Percentiles rank a stretch among this genome's conserved stretches.
Evolutionary conservation across 2,888 invertebrate genomes (phyloP).

Genomic region (Parochlus steinenii): DNA sequence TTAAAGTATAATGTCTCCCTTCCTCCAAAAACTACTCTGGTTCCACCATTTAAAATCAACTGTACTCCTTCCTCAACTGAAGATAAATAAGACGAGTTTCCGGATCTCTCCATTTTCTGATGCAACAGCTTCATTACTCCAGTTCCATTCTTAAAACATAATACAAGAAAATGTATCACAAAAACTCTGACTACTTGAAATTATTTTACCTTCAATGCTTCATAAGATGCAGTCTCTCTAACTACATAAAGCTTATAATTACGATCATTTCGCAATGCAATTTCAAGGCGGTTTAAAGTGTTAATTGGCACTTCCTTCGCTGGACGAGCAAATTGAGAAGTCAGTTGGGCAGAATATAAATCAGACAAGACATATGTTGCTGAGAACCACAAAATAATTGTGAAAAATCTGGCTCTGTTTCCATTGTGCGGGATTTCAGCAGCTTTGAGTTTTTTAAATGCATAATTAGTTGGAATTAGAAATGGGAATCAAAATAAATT

Average conservation of each 20-base stretch:
- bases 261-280: slow-evolving; percentile 40
- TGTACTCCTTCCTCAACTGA: slow-evolving; percentile 56
- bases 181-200: too few relatives aligned
- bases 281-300: slow-evolving; percentile 44
- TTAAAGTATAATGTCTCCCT: slow-evolving; percentile 60
- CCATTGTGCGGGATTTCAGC: slow-evolving; percentile 43
- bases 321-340: slow-evolving; percentile 54
- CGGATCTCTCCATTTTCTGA: slow-evolving; percentile 43
- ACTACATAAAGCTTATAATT: slow-evolving; percentile 54
- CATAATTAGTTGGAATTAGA: background rate
- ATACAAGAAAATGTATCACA: slow-evolving; percentile 12
- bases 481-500: background rate
- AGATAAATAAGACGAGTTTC: slow-evolving; percentile 29
- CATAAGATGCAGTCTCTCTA: slow-evolving; percentile 51
- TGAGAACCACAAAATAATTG: slow-evolving; percentile 51
- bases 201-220: slow-evolving; percentile 44
- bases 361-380: slow-evolving; percentile 63
- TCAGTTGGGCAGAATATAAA: slow-evolving; percentile 62
- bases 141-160: slow-evolving; percentile 44
- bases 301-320: slow-evolving; percentile 53
- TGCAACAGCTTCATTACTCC: slow-evolving; percentile 55
- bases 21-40: slow-evolving; percentile 52
- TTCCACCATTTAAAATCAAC: slow-evolving; percentile 39
- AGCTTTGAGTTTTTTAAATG: slow-evolving; percentile 25
- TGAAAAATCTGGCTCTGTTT: slow-evolving; percentile 49